Evolutionary conservation across 2,113 vertebrate species (phyloP).

Genomic region (Antigone vipio): DNA sequence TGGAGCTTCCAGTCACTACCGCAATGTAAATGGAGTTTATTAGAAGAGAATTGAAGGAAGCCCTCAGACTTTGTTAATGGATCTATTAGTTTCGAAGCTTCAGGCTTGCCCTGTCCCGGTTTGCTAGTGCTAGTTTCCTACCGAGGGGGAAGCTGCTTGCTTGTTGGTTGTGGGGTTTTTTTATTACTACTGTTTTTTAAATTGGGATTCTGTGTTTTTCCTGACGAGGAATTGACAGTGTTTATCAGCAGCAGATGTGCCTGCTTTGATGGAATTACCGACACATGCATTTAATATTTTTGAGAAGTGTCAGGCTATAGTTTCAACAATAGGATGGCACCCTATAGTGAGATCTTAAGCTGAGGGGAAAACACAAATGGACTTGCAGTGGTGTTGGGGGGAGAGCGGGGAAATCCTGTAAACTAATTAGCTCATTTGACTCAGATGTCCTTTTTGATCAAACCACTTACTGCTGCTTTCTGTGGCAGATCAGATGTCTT

Average conservation of each 20-base stretch:
- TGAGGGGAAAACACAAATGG: neutral
- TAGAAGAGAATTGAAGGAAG: neutral
- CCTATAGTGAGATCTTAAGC: neutral
- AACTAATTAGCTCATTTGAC: conserved; percentile 43
- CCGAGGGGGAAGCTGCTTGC: neutral
- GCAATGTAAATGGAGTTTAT: too few relatives aligned
- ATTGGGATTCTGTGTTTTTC: neutral
- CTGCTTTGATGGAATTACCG: neutral
- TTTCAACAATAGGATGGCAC: neutral
- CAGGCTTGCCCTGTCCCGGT: neutral
- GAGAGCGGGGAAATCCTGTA: neutral
- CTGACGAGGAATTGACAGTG: neutral
- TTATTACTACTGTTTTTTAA: neutral
- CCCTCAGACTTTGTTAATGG: neutral
- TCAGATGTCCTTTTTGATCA: conserved; percentile 38
- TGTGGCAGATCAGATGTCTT: conserved; percentile 12
- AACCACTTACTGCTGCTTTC: conserved; percentile 26
- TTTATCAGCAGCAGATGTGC: neutral
- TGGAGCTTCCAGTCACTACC: rapidly evolving
- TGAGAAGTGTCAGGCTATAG: neutral
- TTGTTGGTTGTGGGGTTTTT: neutral
- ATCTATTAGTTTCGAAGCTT: neutral
- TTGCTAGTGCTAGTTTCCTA: neutral
- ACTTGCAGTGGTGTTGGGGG: neutral
- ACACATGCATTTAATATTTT: neutral